Base-by-base conservation (phyloP, 2,113 vertebrate species). In the Xyliphius kryptos region DNA sequence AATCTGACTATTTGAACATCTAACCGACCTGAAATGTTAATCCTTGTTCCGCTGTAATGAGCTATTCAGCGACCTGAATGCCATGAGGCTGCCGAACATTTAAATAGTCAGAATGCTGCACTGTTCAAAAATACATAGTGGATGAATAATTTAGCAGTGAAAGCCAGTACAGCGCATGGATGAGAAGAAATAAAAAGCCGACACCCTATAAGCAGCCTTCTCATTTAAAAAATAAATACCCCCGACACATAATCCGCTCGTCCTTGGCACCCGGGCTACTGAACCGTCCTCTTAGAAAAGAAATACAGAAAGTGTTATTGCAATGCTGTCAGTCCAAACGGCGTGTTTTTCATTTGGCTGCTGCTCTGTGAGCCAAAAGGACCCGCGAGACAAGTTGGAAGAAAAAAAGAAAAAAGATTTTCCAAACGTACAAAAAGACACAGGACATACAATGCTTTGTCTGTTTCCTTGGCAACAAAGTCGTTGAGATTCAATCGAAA, bases 71-170 rank as follows among this genome's bases (percentile, higher is more conserved):
- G 26, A 32, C 26, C 26, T 5, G n/a, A n/a, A n/a, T n/a, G n/a
- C 4, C 26, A 6, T 32, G 26, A 32, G 1, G 26, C 26, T 32
- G 26, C 26, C 4, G 26, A 32, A 32, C 26, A 32, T 56, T 69
- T 81, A 75, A 80, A 82, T 79, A 75, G 72, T 66, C 49, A 41
- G 40, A 32, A 32, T 41, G 40, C 13, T 7, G 9, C 13, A 10
- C 40, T 41, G 40, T 41, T 41, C 40, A 41, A 41, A 41, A 32
- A 32, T 32, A 41, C 40, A 41, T 14, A 41, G 10, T 3, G 13
- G 40, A 41, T 41, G 40, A 41, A 14, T 41, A 41, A 41, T 41
- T 41, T 41, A 41, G 9, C 40, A 41, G 10, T 2, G 40, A 41
- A 41, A 41, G 26, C 40, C 9, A 41, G 40, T 10, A 41, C 10